Evolutionary conservation across 1,140 invertebrate species (phyloP).

Genomic region (Trichonephila clavipes): DNA sequence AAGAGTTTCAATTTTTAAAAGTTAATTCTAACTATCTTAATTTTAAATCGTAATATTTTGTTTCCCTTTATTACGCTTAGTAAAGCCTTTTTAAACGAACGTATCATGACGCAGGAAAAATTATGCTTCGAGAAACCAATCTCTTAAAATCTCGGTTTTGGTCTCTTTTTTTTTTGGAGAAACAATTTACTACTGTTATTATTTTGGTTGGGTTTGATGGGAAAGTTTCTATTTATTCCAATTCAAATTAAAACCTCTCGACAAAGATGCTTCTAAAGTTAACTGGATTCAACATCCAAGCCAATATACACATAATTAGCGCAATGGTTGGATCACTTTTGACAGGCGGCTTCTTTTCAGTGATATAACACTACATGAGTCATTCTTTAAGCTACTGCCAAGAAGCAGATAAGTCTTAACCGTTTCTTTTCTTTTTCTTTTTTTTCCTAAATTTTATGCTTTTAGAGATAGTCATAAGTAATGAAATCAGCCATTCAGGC

Average conservation of each 20-base stretch:
- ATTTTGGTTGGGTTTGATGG: not conserved
- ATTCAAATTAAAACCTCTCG: not conserved
- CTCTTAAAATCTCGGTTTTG: too few relatives aligned
- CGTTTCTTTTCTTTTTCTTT: not conserved
- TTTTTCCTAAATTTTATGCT: constrained; percentile 17
- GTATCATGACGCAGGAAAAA: too few relatives aligned
- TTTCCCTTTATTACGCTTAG: too few relatives aligned
- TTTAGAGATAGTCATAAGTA: not conserved
- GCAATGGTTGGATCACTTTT: constrained; percentile 43
- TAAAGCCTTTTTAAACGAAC: too few relatives aligned
- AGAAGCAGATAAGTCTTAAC: not conserved
- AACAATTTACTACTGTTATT: too few relatives aligned
- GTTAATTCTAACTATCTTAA: too few relatives aligned
- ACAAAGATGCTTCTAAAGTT: constrained; percentile 37
- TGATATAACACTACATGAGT: constrained; percentile 51
- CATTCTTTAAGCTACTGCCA: constrained; percentile 21
- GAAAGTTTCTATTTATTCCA: constrained; percentile 6
- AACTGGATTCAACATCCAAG: constrained; percentile 32
- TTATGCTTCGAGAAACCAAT: too few relatives aligned
- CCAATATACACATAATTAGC: constrained; percentile 73
- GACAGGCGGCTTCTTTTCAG: constrained; percentile 47
- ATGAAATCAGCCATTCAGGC: constrained; percentile 35
- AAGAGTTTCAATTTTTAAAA: too few relatives aligned
- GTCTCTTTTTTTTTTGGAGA: too few relatives aligned
- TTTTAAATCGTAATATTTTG: too few relatives aligned